These are phyloP conservation scores for Danio choprae DNA, from an alignment of 2,797 vertebrate species.

Conservation along the genomic window DNA sequence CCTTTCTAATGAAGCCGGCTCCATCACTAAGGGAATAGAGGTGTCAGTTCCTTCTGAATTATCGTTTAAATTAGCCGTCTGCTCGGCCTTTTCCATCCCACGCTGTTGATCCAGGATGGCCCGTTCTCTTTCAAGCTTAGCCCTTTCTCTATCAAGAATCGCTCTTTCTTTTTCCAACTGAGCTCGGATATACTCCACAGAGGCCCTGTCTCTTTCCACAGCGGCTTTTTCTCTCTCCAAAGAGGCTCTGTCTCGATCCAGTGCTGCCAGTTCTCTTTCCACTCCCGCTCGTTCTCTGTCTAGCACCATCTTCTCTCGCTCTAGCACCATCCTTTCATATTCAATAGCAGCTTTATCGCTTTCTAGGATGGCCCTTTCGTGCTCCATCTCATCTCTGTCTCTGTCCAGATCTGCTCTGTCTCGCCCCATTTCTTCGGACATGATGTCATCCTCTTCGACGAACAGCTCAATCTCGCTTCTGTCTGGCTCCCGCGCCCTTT, in stretches of 20 bases:
- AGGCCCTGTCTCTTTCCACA: constrained; percentile 70
- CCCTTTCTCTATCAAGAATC: constrained; percentile 59
- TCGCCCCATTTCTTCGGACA: constrained; percentile 27
- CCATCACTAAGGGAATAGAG: constrained; percentile 48
- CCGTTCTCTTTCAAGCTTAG: constrained; percentile 66
- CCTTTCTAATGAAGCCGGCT: constrained; percentile 58
- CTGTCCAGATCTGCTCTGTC: constrained; percentile 51
- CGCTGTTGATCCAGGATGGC: constrained; percentile 53
- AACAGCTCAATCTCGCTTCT: constrained; percentile 65
- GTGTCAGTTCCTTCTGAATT: constrained; percentile 43
- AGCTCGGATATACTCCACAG: constrained; percentile 69
- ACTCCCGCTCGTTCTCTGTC: constrained; percentile 69
- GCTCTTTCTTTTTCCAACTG: constrained; percentile 71
- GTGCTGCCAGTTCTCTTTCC: constrained; percentile 67
- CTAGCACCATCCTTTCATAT: constrained; percentile 65
- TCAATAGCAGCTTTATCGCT: constrained; percentile 61
- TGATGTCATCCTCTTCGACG: constrained; percentile 61
- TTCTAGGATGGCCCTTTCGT: constrained; percentile 55
- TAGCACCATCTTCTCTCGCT: constrained; percentile 70
- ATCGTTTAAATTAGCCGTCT: constrained; percentile 24
- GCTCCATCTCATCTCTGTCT: constrained; percentile 66
- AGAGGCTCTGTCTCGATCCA: constrained; percentile 70
- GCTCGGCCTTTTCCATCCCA: constrained; percentile 13
- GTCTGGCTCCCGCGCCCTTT: constrained; percentile 40
- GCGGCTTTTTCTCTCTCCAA: constrained; percentile 70